phyloP scores from a whole-genome alignment of 1,140 invertebrate species.

The Goniozus legneri region DNA sequence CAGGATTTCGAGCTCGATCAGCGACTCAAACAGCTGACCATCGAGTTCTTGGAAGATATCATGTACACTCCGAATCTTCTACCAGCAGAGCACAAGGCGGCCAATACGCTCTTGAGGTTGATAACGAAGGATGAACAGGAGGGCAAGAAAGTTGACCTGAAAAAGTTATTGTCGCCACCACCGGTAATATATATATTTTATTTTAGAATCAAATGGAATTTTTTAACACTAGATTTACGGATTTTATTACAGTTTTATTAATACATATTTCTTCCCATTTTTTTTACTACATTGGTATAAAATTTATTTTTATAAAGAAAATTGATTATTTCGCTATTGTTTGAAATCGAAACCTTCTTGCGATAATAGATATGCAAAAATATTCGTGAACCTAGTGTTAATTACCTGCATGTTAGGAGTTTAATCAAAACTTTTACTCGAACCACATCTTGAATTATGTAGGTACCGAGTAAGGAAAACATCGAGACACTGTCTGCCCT shows the following conservation, averaged over 20 bases:
- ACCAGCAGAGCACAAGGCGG: slow-evolving; percentile 87
- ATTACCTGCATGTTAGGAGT: too few relatives aligned
- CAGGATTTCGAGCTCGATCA: slow-evolving; percentile 83
- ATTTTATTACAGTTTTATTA: too few relatives aligned
- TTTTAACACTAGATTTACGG: too few relatives aligned
- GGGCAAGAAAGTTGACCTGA: slow-evolving; percentile 65
- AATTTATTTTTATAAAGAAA: slow-evolving; percentile 45
- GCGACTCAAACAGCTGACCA: slow-evolving; percentile 72
- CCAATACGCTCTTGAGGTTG: slow-evolving; percentile 74
- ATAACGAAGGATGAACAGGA: slow-evolving; percentile 71
- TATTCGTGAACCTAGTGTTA: too few relatives aligned
- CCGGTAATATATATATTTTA: slow-evolving; percentile 63
- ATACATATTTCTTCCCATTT: neutral
- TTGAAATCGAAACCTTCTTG: too few relatives aligned
- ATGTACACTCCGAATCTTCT: slow-evolving; percentile 80
- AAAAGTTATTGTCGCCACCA: slow-evolving; percentile 68
- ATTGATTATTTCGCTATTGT: too few relatives aligned
- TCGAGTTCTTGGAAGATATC: slow-evolving; percentile 87
- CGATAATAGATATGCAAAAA: too few relatives aligned
- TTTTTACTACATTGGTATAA: slow-evolving; percentile 2
- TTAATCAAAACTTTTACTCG: too few relatives aligned
- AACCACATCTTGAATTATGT: too few relatives aligned
- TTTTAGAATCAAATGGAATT: too few relatives aligned
- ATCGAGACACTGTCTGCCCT: slow-evolving; percentile 85
- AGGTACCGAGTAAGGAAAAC: slow-evolving; percentile 78